Percentiles rank a stretch among this genome's conserved stretches.
Evolutionary conservation across 2,888 invertebrate genomes (phyloP).

Genomic region (Ormyrus nitidulus): DNA sequence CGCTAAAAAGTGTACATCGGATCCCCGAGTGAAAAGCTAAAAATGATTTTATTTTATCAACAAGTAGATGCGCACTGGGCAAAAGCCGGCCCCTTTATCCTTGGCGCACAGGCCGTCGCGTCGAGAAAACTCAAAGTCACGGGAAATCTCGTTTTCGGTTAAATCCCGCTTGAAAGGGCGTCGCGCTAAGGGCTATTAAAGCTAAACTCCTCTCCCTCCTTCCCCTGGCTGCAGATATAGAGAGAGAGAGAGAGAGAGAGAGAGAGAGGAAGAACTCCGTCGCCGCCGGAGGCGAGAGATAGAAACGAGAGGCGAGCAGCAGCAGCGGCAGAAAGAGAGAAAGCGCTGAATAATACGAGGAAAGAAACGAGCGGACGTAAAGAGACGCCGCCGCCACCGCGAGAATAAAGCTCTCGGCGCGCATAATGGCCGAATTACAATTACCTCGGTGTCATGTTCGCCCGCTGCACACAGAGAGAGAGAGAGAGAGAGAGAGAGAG

Average conservation of each 20-base stretch:
- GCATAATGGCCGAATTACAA: constrained; percentile 43
- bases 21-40: no score
- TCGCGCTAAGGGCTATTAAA: constrained; percentile 20
- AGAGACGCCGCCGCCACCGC: not conserved
- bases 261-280: not conserved
- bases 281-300: not conserved
- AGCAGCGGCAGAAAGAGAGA: not conserved
- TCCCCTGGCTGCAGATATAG: no score
- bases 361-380: constrained; percentile 16
- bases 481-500: not conserved
- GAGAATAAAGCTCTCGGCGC: constrained; percentile 16
- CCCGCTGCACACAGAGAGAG: not conserved
- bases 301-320: no score
- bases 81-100: no score
- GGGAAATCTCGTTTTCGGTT: constrained; percentile 11
- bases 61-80: no score
- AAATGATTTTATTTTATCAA: no score
- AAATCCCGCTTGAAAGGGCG: constrained; percentile 13
- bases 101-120: not conserved
- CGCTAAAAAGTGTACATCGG: no score
- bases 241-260: not conserved
- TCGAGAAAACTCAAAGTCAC: constrained; percentile 11
- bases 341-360: not conserved
- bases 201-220: not conserved
- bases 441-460: constrained; percentile 26